Evolutionary conservation across 2,797 vertebrate species (phyloP).

Genomic region (Chelon labrosus): DNA sequence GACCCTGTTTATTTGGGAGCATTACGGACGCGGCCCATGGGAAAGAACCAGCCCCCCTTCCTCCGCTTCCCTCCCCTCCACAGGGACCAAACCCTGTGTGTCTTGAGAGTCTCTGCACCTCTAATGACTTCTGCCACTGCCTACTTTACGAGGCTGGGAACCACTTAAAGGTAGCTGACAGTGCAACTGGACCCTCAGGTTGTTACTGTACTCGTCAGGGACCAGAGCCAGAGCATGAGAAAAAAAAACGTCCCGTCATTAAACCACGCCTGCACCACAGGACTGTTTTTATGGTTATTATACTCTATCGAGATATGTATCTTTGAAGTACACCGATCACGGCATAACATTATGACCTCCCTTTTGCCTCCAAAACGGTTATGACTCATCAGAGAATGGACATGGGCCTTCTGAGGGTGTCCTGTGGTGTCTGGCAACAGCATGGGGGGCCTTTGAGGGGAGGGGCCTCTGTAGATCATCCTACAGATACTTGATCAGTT

Average conservation of each 20-base stretch:
- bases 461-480: too few relatives aligned
- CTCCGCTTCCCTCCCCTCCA: background rate
- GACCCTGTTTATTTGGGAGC: constrained; percentile 80
- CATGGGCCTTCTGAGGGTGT: too few relatives aligned
- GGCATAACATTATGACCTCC: too few relatives aligned
- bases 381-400: too few relatives aligned
- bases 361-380: too few relatives aligned
- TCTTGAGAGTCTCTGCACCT: constrained; percentile 53
- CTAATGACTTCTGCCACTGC: constrained; percentile 79
- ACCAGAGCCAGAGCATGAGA: background rate
- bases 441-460: too few relatives aligned
- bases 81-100: background rate
- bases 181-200: constrained; percentile 47
- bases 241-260: constrained; percentile 8
- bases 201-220: constrained; percentile 36
- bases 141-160: constrained; percentile 75
- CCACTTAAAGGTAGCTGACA: constrained; percentile 63
- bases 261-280: background rate
- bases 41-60: constrained; percentile 71
- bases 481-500: too few relatives aligned
- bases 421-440: too few relatives aligned
- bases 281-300: background rate
- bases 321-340: too few relatives aligned
- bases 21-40: constrained; percentile 77
- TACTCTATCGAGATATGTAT: too few relatives aligned